Percentiles rank a stretch among this genome's conserved stretches.
phyloP scores from a whole-genome alignment of 2,888 invertebrate genomes.

The Rapana venosa region DNA sequence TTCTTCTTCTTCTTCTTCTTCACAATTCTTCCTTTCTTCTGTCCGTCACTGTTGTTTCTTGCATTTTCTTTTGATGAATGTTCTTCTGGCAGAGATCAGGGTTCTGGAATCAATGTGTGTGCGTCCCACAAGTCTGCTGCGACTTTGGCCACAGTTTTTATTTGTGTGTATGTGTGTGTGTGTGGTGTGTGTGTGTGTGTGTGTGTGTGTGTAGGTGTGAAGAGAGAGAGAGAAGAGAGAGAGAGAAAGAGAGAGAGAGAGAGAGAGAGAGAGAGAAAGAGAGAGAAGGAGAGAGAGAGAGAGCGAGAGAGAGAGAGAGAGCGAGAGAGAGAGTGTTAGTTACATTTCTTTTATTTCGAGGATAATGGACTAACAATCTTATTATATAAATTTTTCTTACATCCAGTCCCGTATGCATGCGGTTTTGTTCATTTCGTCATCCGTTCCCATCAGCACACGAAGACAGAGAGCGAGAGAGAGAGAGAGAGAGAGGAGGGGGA shows the following conservation, averaged over 20 bases:
- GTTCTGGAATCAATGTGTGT: background rate
- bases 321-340: background rate
- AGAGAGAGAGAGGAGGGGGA: background rate
- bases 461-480: no score
- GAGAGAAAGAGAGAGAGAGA: conserved; percentile 20
- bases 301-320: background rate
- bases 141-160: no score
- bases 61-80: background rate
- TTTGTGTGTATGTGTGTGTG: no score
- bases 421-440: no score
- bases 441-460: no score
- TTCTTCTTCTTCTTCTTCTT: background rate
- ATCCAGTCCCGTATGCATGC: no score
- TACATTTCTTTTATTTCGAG: no score
- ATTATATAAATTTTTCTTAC: no score
- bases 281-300: background rate
- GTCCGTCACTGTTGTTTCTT: background rate
- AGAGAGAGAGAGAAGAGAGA: background rate
- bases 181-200: no score
- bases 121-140: no score
- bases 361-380: no score
- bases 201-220: no score
- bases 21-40: background rate
- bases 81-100: background rate
- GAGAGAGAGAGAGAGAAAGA: conserved; percentile 12